phyloP scores from a whole-genome alignment of 1,140 invertebrate species.

The Papilio polytes region DNA sequence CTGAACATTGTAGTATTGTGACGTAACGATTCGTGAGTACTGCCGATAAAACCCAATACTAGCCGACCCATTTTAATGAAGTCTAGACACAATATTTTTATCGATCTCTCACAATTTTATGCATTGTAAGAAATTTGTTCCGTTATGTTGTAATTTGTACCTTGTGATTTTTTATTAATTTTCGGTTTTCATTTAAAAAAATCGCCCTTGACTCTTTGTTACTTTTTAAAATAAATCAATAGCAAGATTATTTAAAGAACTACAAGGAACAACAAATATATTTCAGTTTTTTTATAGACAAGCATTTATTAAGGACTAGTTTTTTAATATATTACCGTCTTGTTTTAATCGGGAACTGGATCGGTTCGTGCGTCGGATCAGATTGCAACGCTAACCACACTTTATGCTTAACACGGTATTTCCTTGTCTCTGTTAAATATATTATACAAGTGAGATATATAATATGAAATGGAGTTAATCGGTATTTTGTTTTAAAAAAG shows the following conservation, averaged over 20 bases:
- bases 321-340: neutral
- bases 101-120: conserved; percentile 1
- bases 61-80: neutral
- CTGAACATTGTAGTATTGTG: neutral
- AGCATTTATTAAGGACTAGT: neutral
- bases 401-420: neutral
- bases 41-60: neutral
- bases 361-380: neutral
- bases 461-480: neutral
- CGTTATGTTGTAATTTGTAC: neutral
- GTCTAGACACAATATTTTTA: conserved; percentile 8
- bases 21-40: neutral
- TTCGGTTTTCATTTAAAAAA: neutral
- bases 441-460: neutral
- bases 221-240: neutral
- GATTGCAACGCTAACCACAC: conserved; percentile 12
- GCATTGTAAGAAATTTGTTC: neutral
- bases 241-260: neutral
- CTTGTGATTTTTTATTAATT: neutral
- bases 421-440: neutral
- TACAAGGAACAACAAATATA: neutral
- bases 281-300: neutral
- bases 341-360: neutral
- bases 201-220: neutral
- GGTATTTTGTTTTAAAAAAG: neutral